Evolutionary conservation across 2,113 vertebrate species (phyloP).

Genomic region (Brachypteracias leptosomus): DNA sequence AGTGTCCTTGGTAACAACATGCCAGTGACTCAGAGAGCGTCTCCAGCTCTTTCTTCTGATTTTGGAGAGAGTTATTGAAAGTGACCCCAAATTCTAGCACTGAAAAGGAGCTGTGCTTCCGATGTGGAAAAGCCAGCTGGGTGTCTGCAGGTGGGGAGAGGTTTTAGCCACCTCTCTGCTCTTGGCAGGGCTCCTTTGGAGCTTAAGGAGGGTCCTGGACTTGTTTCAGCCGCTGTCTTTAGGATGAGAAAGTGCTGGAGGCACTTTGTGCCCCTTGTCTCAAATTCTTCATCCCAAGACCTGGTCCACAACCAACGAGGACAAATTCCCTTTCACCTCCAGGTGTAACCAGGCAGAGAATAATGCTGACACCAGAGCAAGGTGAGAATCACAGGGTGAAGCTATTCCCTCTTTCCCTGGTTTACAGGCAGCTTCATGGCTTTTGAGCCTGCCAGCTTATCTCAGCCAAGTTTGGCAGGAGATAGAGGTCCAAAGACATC

Average conservation of each 20-base stretch:
- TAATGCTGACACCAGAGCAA: not conserved
- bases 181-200: not conserved
- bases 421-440: not conserved
- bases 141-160: not conserved
- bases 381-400: not conserved
- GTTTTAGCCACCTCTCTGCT: not conserved
- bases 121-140: not conserved
- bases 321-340: not conserved
- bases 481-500: not conserved
- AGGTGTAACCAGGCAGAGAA: not conserved
- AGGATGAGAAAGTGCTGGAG: not conserved
- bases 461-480: not conserved
- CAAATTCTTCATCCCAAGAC: not conserved
- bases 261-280: too few species aligned
- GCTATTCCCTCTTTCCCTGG: not conserved
- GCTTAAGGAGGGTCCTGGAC: not conserved
- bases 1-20: slow-evolving; percentile 68
- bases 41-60: not conserved
- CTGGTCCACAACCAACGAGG: not conserved
- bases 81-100: slow-evolving; percentile 14
- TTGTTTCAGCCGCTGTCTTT: not conserved
- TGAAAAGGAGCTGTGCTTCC: not conserved
- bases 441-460: not conserved
- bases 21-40: slow-evolving; percentile 35
- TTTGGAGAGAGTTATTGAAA: not conserved